Evolutionary conservation across 1,140 invertebrate genomes (phyloP).

Genomic region (Saccostrea echinata): DNA sequence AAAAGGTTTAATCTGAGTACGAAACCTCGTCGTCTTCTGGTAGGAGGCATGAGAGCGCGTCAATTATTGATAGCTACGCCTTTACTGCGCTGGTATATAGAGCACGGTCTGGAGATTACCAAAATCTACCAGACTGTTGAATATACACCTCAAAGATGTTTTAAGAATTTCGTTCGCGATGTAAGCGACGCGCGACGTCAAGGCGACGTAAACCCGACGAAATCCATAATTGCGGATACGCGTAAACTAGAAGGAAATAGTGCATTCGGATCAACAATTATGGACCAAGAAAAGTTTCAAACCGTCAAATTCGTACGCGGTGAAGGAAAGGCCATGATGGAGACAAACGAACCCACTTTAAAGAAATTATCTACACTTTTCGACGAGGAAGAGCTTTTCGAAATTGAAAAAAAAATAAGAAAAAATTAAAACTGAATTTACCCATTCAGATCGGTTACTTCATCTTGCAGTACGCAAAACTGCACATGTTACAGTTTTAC

Average conservation of each 20-base stretch:
- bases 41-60: constrained; percentile 52
- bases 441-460: constrained; percentile 59
- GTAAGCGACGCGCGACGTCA: constrained; percentile 57
- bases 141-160: constrained; percentile 49
- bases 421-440: constrained; percentile 26
- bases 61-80: constrained; percentile 57
- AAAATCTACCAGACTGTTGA: constrained; percentile 59
- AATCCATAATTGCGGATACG: constrained; percentile 42
- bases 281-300: constrained; percentile 32
- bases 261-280: constrained; percentile 36
- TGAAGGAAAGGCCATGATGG: neutral
- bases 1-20: constrained; percentile 49
- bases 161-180: constrained; percentile 52
- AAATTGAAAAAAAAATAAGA: constrained; percentile 32
- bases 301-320: constrained; percentile 19
- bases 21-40: constrained; percentile 50
- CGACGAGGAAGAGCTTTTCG: too few relatives aligned
- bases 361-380: too few relatives aligned
- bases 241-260: constrained; percentile 51
- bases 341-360: neutral
- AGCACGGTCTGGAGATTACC: constrained; percentile 41
- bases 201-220: constrained; percentile 46
- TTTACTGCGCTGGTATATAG: constrained; percentile 26
- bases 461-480: constrained; percentile 64
- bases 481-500: constrained; percentile 65